These are phyloP conservation scores for Dynastes maya DNA, from an alignment of 2,888 invertebrate genomes.

Conservation along the genomic window DNA sequence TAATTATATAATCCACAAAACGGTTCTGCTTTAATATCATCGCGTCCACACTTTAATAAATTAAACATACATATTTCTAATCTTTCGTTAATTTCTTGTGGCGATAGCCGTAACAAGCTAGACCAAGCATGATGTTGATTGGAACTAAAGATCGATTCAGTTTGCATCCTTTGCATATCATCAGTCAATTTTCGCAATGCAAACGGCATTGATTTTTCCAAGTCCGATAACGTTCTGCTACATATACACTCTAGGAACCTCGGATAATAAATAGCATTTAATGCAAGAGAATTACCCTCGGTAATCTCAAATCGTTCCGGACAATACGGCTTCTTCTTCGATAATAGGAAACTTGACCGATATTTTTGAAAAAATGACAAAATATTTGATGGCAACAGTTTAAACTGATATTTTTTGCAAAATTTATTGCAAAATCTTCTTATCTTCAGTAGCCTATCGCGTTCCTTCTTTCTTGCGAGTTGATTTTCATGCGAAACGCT, in stretches of 20 bases:
- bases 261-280: conserved; percentile 40
- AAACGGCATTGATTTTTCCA: conserved; percentile 40
- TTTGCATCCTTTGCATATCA: neutral
- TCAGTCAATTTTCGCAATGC: conserved; percentile 30
- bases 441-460: conserved; percentile 13
- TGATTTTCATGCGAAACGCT: neutral
- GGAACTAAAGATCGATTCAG: neutral
- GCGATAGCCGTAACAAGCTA: conserved; percentile 40
- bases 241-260: conserved; percentile 18
- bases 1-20: conserved; percentile 30
- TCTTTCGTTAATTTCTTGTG: conserved; percentile 36
- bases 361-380: conserved; percentile 30
- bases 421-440: conserved; percentile 25
- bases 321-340: neutral
- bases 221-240: conserved; percentile 9
- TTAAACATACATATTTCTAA: conserved; percentile 47
- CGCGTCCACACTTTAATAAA: conserved; percentile 34
- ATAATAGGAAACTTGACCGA: conserved; percentile 11
- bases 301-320: conserved; percentile 37
- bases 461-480: neutral
- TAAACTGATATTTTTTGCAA: conserved; percentile 42
- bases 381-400: conserved; percentile 37
- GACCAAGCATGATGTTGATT: conserved; percentile 49
- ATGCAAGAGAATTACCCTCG: conserved; percentile 27
- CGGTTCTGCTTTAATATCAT: neutral